Evolutionary conservation across 1,140 invertebrate species (phyloP).

Genomic region (Pogonomyrmex barbatus): DNA sequence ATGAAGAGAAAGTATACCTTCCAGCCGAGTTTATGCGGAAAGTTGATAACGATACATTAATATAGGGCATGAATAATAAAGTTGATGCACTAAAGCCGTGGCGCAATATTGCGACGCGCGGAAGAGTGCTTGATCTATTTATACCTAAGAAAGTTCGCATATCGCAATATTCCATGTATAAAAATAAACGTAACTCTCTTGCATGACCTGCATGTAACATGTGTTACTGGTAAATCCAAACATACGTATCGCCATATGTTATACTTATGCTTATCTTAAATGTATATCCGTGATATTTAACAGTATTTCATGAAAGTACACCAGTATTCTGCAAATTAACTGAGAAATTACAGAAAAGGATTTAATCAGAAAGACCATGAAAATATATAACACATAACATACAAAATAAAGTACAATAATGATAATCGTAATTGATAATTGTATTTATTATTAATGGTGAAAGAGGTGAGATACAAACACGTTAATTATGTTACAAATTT

Average conservation of each 20-base stretch:
- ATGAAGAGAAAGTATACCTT: not conserved
- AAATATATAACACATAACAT: too few relatives aligned
- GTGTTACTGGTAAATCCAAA: slow-evolving; percentile 24
- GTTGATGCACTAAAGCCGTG: slow-evolving; percentile 44
- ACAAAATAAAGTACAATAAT: not conserved
- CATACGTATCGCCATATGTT: not conserved
- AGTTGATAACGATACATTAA: slow-evolving; percentile 53
- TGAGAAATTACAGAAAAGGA: not conserved
- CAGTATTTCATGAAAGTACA: not conserved
- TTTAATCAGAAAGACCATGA: too few relatives aligned
- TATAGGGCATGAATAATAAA: slow-evolving; percentile 36
- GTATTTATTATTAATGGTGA: not conserved
- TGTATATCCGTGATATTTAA: not conserved
- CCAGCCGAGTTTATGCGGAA: slow-evolving; percentile 11
- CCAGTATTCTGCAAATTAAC: not conserved
- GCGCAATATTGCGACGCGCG: slow-evolving; percentile 37
- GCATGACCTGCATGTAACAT: slow-evolving; percentile 1
- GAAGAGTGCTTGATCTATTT: slow-evolving; percentile 47
- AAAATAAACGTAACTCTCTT: slow-evolving; percentile 39
- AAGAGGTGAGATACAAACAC: not conserved
- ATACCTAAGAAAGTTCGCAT: slow-evolving; percentile 26
- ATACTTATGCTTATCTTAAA: not conserved
- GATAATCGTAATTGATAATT: not conserved
- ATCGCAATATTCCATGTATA: slow-evolving; percentile 23
- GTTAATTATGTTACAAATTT: slow-evolving; percentile 7